Evolutionary conservation across 2,113 vertebrate genomes (phyloP).

Genomic region (Catharus minimus): DNA sequence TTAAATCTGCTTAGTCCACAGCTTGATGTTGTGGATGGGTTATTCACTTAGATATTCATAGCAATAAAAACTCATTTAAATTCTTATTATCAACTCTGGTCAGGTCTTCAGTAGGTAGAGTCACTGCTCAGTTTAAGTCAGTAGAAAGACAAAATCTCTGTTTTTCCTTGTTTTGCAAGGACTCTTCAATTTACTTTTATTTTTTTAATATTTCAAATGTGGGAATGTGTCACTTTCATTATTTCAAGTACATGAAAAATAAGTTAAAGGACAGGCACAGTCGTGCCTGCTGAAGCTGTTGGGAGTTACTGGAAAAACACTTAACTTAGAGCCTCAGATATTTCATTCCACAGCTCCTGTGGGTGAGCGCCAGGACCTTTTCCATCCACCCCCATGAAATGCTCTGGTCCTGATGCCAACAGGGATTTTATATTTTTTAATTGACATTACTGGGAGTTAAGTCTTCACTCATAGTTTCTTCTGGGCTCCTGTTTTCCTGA

Average conservation of each 20-base stretch:
- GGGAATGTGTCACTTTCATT: background rate
- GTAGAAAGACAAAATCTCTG: background rate
- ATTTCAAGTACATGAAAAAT: background rate
- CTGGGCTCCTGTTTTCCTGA: background rate
- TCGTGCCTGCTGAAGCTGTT: background rate
- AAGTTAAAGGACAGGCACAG: background rate
- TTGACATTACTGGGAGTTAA: background rate
- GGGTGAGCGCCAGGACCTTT: background rate
- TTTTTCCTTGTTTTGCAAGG: background rate
- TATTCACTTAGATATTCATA: background rate
- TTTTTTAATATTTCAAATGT: background rate
- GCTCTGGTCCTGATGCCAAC: background rate
- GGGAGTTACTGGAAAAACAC: background rate
- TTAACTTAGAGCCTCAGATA: background rate
- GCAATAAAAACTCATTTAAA: background rate
- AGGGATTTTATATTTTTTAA: background rate
- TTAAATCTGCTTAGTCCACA: background rate
- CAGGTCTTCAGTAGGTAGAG: background rate
- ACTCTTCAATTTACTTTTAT: background rate
- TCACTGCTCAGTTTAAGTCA: background rate
- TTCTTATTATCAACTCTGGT: background rate
- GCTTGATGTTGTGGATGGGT: background rate
- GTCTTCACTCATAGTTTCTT: background rate
- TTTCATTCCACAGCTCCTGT: rapidly evolving
- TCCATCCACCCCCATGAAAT: rapidly evolving